Percentiles rank a stretch among this genome's conserved stretches.
Evolutionary conservation across 30 jellyfish, hydroid and myxozoan genomes (phyloP).

Genomic region (Nemopilema nomurai): DNA sequence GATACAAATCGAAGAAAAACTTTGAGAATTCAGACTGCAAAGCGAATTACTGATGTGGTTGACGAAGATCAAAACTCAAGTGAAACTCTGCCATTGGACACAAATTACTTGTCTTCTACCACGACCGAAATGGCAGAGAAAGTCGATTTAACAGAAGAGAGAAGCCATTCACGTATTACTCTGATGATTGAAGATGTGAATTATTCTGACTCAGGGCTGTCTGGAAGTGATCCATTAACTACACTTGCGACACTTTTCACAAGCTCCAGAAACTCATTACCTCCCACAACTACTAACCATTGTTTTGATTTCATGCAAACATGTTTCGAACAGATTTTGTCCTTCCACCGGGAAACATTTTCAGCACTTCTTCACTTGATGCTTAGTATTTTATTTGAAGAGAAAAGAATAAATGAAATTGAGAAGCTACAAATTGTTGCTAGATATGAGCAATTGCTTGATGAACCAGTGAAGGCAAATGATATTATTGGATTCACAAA

Average conservation of each 20-base stretch:
- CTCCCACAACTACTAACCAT: conserved; percentile 24
- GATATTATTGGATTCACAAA: neutral
- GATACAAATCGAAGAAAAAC: conserved; percentile 8
- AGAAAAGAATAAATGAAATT: conserved; percentile 25
- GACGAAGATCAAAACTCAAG: neutral
- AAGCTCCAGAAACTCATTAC: conserved; percentile 23
- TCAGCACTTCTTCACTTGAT: conserved; percentile 28
- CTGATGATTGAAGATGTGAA: conserved; percentile 16
- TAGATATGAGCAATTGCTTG: conserved; percentile 54
- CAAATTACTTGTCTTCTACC: conserved; percentile 27
- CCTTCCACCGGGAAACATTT: conserved; percentile 47
- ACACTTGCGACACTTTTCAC: conserved; percentile 43
- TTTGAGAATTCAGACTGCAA: conserved; percentile 27
- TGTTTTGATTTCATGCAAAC: conserved; percentile 20
- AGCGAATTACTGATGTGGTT: neutral
- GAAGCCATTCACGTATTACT: conserved; percentile 38
- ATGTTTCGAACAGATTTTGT: conserved; percentile 33
- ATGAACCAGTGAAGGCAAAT: conserved; percentile 4
- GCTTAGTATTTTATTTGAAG: conserved; percentile 34
- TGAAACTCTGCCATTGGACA: conserved; percentile 7
- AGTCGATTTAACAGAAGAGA: neutral
- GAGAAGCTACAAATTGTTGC: conserved; percentile 44
- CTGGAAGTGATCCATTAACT: conserved; percentile 1
- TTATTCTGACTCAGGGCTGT: neutral
- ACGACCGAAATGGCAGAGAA: neutral